Percentiles rank a stretch among this genome's conserved stretches.
Conservation (phyloP, 35 echinoderm and acorn worm genomes). For the Apostichopus parvimensis region DNA sequence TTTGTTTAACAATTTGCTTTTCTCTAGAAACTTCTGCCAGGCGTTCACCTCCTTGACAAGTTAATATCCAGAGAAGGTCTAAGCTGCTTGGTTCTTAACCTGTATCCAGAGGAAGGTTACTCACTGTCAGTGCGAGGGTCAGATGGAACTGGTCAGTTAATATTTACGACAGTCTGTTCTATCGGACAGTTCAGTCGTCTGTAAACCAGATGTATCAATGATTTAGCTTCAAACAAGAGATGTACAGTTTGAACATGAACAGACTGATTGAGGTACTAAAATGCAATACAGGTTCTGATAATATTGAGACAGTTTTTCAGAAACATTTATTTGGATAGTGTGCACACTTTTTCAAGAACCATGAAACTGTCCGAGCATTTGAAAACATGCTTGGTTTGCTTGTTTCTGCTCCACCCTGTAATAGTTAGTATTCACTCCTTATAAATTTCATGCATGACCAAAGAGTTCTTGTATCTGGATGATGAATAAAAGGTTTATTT, state of each 20-base stretch:
- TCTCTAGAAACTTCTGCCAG: slow-evolving; percentile 72
- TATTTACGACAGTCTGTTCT: background rate
- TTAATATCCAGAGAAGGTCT: slow-evolving; percentile 79
- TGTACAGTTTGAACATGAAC: no score
- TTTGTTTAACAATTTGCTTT: background rate
- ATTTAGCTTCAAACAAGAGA: no score
- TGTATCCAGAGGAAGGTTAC: slow-evolving; percentile 91
- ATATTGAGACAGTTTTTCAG: no score
- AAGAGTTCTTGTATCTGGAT: background rate
- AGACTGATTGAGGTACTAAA: no score
- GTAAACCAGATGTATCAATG: no score
- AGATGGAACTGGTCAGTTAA: slow-evolving; percentile 70
- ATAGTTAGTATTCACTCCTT: background rate
- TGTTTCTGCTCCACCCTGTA: background rate
- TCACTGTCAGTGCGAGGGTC: slow-evolving; percentile 80
- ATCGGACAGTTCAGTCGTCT: background rate
- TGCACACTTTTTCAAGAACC: no score
- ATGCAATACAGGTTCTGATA: no score
- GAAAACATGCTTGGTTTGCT: background rate
- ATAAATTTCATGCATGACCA: no score
- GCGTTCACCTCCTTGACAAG: slow-evolving; percentile 93
- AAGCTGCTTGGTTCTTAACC: slow-evolving; percentile 87
- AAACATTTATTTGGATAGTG: no score
- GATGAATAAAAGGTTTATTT: background rate
- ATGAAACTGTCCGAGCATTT: no score